Evolutionary conservation across 2,113 vertebrate species (phyloP), one percentile per base, ranked within the genome.

Genomic region (Peromyscus californicus): DNA sequence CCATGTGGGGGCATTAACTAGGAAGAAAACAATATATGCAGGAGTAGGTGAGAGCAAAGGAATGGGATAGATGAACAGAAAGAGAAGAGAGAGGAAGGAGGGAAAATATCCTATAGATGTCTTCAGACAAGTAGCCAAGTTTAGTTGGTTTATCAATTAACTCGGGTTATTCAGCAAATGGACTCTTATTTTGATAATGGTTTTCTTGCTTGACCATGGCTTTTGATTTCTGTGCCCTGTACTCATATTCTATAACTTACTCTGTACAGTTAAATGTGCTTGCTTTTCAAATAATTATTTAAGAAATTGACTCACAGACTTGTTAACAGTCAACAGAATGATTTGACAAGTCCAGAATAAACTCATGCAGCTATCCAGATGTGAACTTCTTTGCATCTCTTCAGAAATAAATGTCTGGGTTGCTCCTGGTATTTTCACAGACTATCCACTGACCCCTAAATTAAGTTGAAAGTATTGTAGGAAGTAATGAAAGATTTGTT

Each of bases 401-500:
- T 16, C 54, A 89, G 72, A 93, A 97, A 87, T 92, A 84, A 96
- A 89, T 91, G 80, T 19, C 76, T 72, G 78, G 31, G 90, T 80
- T 95, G 42, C 17, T 91, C 78, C 39, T 94, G 89, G 90, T 95
- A 97, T 89, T 97, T 96, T 96, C 94, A 83, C 93, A 93, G 94
- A 85, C 93, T 96, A 91, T 72, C 63, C 80, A 92, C 69, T 97
- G 95, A 95, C 92, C 94, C 83, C 72, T 89, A 94, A 96, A 97
- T 96, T 94, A 97, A 96, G 85, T 96, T 96, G 72, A 96, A 39
- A 86, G 54, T 94, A 75, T 65, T 82, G 36, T 69, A 96, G 91
- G 93, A 98, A 96, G 91, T 93, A 96, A 72, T 82, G 86, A 93
- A 95, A 96, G 59, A 33, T 91, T 96, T 93, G 90, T 97, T 96